Base-by-base conservation (phyloP, 2,113 vertebrate genomes). In the Ploceus nigricollis region DNA sequence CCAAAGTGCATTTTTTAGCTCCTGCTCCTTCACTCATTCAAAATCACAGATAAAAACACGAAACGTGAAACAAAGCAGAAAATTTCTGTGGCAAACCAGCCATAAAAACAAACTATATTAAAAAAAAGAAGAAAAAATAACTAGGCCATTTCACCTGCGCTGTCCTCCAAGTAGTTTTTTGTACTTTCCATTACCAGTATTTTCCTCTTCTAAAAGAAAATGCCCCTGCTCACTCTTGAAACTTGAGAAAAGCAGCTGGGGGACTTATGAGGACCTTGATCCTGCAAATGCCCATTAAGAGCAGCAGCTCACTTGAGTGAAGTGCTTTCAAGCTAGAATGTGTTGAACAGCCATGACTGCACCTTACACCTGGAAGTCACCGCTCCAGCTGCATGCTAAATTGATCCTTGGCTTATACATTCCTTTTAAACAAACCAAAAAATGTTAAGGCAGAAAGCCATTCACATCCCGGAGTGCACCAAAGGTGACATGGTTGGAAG, bases 121-220 rank as follows among this genome's bases (percentile, higher is more conserved):
- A 17, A 40, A 90, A 70, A 30, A 78, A 25, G 2, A 84, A 71
- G 20, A 76, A 78, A 25, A 76, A 90, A 65, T 37, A 89, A 18
- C 37, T 69, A 77, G 76, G 27, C 35, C 45, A 35, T 83, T 87
- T 82, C 0, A 1, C 27, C 14, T 72, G n/a, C 37, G 24, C 33
- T 40, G 11, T 11, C 61, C 40, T 87, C 39, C 51, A n/a, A 82
- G 28, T 31, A 60, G 42, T 60, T 58, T 84, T 84, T 72, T 84
- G 8, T 35, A 58, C 39, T 89, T 93, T 89, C 30, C 21, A 70
- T 87, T 89, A 58, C 24, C 4, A 60, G 4, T 25, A 39, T 56
- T 89, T 94, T 96, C 73, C 42, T 90, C 22, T 80, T 89, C 87
- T 70, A 45, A 83, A 93, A 89, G 28, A 54, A 92, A 90, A 80